These are phyloP conservation scores for Chaunax sp. DNA, from an alignment of 2,797 vertebrate genomes.

Conservation along the genomic window DNA sequence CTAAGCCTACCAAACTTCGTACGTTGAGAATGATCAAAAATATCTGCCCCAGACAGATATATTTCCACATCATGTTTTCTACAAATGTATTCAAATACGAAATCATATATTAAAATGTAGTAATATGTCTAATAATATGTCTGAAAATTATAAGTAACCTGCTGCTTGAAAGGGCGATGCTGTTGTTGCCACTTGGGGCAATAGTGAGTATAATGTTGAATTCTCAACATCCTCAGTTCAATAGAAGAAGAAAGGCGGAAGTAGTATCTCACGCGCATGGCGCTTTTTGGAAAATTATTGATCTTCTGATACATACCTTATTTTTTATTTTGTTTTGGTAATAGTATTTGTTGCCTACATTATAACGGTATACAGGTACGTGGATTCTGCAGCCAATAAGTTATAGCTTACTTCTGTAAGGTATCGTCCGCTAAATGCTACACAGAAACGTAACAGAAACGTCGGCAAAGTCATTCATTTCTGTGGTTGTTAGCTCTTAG, in stretches of 20 bases:
- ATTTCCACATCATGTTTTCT: too few relatives aligned
- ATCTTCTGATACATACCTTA: not conserved
- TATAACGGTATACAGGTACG: conserved; percentile 49
- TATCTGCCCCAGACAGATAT: too few relatives aligned
- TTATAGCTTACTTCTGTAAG: fast-evolving
- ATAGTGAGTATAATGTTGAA: not conserved
- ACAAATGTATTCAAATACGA: too few relatives aligned
- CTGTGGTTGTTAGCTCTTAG: conserved; percentile 52
- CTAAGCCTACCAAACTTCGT: too few relatives aligned
- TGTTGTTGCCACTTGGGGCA: conserved; percentile 2
- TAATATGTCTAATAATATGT: too few relatives aligned
- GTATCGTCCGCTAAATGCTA: not conserved
- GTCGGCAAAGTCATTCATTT: conserved; percentile 68
- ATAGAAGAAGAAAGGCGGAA: conserved; percentile 62
- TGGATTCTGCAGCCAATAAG: fast-evolving
- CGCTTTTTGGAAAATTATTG: conserved; percentile 57
- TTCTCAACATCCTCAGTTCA: fast-evolving
- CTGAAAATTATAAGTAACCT: not conserved
- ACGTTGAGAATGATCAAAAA: too few relatives aligned
- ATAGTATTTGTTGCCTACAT: not conserved
- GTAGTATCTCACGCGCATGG: conserved; percentile 70
- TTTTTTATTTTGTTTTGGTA: not conserved
- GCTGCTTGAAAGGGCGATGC: not conserved
- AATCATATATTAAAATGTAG: too few relatives aligned
- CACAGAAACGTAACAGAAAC: conserved; percentile 62